These are phyloP conservation scores for Crotalus horridus DNA, from an alignment of 2,113 vertebrate genomes.

Conservation along the genomic window DNA sequence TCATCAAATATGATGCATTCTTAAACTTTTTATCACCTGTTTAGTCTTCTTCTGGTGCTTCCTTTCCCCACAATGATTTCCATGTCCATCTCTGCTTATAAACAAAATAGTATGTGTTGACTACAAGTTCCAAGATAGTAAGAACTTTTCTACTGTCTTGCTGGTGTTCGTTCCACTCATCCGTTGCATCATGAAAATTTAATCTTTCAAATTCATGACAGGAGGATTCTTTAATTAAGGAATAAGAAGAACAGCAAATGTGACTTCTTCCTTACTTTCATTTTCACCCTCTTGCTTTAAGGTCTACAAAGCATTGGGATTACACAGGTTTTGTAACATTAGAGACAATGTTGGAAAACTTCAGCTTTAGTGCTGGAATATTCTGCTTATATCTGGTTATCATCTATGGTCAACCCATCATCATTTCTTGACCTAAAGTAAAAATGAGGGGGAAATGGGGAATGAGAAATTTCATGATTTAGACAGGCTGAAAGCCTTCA, in stretches of 20 bases:
- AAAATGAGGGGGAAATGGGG: not conserved
- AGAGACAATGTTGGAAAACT: not conserved
- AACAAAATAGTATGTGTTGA: not conserved
- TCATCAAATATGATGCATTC: not conserved
- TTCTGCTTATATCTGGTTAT: not conserved
- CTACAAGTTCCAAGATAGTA: not conserved
- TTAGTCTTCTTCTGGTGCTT: not conserved
- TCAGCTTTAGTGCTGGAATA: not conserved
- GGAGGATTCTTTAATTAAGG: not conserved
- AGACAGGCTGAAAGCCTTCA: not conserved
- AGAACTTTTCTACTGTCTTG: not conserved
- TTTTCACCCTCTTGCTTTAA: not conserved
- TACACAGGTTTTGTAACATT: not conserved
- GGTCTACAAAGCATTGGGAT: not conserved
- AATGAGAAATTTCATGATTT: not conserved
- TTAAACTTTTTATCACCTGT: not conserved
- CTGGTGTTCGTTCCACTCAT: not conserved
- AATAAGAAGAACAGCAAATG: not conserved
- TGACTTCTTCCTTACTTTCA: not conserved
- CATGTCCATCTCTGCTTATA: not conserved
- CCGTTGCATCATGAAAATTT: not conserved
- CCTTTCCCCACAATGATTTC: not conserved
- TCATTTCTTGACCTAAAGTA: not conserved
- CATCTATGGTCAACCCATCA: not conserved
- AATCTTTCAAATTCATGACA: not conserved